phyloP scores from a whole-genome alignment of 2,113 vertebrate genomes.

The Solea solea region DNA sequence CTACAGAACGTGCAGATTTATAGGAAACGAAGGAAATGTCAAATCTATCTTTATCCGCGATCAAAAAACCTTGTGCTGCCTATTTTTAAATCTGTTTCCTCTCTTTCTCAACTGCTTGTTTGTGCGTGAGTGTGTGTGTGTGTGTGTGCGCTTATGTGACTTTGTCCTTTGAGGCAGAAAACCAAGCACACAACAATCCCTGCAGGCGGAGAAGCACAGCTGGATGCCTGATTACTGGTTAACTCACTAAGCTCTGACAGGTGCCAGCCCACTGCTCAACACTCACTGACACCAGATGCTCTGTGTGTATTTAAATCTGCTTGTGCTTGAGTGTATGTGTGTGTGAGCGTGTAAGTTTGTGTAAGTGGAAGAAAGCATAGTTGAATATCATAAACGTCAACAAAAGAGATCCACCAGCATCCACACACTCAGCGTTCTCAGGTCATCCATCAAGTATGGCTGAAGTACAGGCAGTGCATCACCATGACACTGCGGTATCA shows the following conservation, averaged over 20 bases:
- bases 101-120: background rate
- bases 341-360: background rate
- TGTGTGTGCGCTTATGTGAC: slow-evolving; percentile 26
- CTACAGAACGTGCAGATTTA: too few species aligned
- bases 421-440: slow-evolving; percentile 1
- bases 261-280: slow-evolving; percentile 72
- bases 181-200: slow-evolving; percentile 53
- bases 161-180: slow-evolving; percentile 64
- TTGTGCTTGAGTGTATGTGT: background rate
- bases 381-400: background rate
- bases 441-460: slow-evolving; percentile 38
- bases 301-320: slow-evolving; percentile 24
- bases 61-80: background rate
- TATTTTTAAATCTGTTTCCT: slow-evolving; percentile 2
- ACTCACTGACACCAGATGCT: slow-evolving; percentile 69
- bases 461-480: slow-evolving; percentile 7
- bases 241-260: slow-evolving; percentile 66
- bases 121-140: slow-evolving; percentile 19
- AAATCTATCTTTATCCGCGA: background rate
- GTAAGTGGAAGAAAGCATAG: too few species aligned
- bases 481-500: slow-evolving; percentile 48
- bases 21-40: too few species aligned
- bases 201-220: slow-evolving; percentile 68
- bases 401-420: slow-evolving; percentile 3
- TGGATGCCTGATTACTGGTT: slow-evolving; percentile 72